These are phyloP conservation scores for Ceratosolen fusciceps DNA, from an alignment of 1,140 invertebrate genomes.

Conservation along the genomic window DNA sequence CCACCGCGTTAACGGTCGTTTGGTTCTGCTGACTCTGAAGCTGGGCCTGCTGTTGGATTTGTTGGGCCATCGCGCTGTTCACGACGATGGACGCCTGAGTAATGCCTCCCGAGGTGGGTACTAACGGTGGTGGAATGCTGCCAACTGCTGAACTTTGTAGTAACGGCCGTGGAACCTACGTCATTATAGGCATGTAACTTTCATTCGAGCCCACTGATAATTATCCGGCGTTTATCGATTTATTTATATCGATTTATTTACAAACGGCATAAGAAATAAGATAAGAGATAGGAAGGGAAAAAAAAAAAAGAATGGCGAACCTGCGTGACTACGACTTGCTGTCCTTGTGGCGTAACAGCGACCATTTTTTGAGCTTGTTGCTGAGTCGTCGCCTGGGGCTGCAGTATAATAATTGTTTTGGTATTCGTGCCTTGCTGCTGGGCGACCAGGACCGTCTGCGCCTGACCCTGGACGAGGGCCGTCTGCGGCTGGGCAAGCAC, in stretches of 20 bases:
- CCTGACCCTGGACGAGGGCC: constrained; percentile 75
- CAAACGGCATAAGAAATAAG: too few relatives aligned
- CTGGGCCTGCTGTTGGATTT: constrained; percentile 47
- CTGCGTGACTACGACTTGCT: constrained; percentile 69
- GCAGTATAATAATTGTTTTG: constrained; percentile 82
- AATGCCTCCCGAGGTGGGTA: constrained; percentile 68
- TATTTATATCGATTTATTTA: too few relatives aligned
- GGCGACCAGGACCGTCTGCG: constrained; percentile 76
- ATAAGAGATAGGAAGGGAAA: background rate
- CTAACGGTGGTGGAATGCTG: constrained; percentile 68
- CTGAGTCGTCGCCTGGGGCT: constrained; percentile 73
- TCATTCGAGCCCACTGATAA: too few relatives aligned
- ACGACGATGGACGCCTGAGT: constrained; percentile 67
- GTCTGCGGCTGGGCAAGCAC: constrained; percentile 78
- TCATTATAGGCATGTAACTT: too few relatives aligned
- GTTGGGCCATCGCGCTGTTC: constrained; percentile 63
- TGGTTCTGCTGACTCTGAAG: background rate
- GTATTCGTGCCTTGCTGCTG: constrained; percentile 76
- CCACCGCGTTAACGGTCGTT: background rate
- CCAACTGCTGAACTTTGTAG: constrained; percentile 70
- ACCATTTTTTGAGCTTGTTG: constrained; percentile 73
- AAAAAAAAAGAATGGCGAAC: too few relatives aligned
- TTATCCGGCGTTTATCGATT: too few relatives aligned
- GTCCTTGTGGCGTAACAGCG: constrained; percentile 77
- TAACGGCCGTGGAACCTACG: constrained; percentile 72